Evolutionary conservation across 1,140 invertebrate species (phyloP).

Genomic region (Aphidius gifuensis): DNA sequence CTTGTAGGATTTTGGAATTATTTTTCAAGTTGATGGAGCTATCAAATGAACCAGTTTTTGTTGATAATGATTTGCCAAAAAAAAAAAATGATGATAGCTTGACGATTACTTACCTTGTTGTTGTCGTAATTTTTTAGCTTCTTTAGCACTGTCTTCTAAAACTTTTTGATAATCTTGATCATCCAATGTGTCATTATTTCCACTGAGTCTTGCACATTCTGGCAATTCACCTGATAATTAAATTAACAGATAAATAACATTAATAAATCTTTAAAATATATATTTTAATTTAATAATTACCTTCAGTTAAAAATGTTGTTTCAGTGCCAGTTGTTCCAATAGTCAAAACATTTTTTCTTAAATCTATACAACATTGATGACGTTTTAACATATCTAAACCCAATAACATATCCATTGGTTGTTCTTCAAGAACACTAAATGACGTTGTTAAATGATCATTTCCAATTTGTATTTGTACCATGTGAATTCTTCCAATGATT

Average conservation of each 20-base stretch:
- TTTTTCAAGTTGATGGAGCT: not conserved
- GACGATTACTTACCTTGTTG: slow-evolving; percentile 50
- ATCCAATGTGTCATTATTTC: slow-evolving; percentile 56
- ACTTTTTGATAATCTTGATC: slow-evolving; percentile 64
- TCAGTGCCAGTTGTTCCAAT: slow-evolving; percentile 96
- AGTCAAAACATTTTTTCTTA: slow-evolving; percentile 82
- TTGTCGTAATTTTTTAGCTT: slow-evolving; percentile 44
- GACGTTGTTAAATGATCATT: slow-evolving; percentile 91
- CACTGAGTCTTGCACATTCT: slow-evolving; percentile 58
- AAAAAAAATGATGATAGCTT: slow-evolving; percentile 24
- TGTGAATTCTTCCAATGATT: slow-evolving; percentile 94
- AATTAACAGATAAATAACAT: slow-evolving; percentile 11
- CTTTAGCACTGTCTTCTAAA: slow-evolving; percentile 58
- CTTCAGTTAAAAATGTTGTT: slow-evolving; percentile 85
- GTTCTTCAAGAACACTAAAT: slow-evolving; percentile 96
- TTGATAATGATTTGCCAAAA: not conserved
- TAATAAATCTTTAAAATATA: not conserved
- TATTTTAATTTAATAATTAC: slow-evolving; percentile 30
- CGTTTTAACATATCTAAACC: slow-evolving; percentile 96
- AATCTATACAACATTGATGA: slow-evolving; percentile 94
- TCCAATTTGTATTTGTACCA: slow-evolving; percentile 95
- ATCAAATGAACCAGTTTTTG: not conserved
- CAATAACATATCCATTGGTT: slow-evolving; percentile 97
- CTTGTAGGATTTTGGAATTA: too few species aligned
- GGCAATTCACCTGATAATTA: slow-evolving; percentile 44